Base-by-base conservation (phyloP, 53 echinoderm and acorn worm genomes). In the Apostichopus leukothele region DNA sequence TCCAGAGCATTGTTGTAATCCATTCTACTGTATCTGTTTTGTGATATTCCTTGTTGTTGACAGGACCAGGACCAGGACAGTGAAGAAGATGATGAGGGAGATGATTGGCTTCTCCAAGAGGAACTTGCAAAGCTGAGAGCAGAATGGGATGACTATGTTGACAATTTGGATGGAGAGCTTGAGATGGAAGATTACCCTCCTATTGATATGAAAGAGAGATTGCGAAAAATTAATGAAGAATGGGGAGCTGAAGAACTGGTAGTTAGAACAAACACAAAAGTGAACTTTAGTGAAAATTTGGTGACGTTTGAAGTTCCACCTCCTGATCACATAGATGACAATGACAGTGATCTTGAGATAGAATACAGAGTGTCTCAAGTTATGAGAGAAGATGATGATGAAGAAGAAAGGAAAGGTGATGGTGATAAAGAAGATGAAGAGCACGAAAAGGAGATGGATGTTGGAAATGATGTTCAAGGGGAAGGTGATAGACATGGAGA, bases 151-250 rank as follows among this genome's bases (percentile, higher is more conserved):
- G 85, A 85, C 60, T 85, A 85, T 67, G 85, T 85, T 0, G 85
- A 85, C 4, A 85, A 85, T 22, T 27, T 85, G 20, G 85, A 85
- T 22, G 67, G 85, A 6, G 39, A 92, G 74, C 85, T 95, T 66
- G 91, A 93, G 9, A 90, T 91, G 21, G 95, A 92, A 50, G 95
- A 93, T 5, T 92, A 86, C 19, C 60, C 93, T 57, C 95, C 93
- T 7, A 54, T 90, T 60, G 92, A 95, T 63, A 93, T 95, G 53
- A 86, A 84, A 75, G 88, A 90, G 39, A 83, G 93, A 75, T 88
- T 95, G 4, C 86, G 86, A 54, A 91, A 94, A 80, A 90, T 96
- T 50, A 99, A 99, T 73, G 96, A 92, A 74, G 96, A 99, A 81
- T 91, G 96, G 54, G 94, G 90, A 27, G 91, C 88, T 3, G 96